Base-by-base conservation (phyloP, 2,888 invertebrate genomes). In the Morpho achilles region DNA sequence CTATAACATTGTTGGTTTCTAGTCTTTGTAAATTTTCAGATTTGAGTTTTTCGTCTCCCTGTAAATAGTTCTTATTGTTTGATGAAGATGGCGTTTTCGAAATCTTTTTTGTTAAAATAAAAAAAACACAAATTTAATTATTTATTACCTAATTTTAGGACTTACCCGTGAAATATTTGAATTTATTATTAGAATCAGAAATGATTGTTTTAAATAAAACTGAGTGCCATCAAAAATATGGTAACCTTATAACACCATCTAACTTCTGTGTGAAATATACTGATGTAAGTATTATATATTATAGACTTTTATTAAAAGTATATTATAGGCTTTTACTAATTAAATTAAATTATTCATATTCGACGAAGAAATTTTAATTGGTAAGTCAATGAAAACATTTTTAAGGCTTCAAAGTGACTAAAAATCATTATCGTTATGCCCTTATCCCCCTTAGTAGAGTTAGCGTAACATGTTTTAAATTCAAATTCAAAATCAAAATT, bases 181-280 rank as follows among this genome's bases (percentile, higher is more conserved):
- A 77, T 59, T 63, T 69, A 9, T 70, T 84, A n/a, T 22, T 84
- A 32, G 63, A 66, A 67, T 66, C 80, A 0, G 69, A 80, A 54
- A 80, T 86, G 81, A 39, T 60, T 6, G 66, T 87, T 5, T 53
- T 79, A 7, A 60, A 71, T 7, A 69, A 57, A 56, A 43, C 50
- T 0, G 72, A 76, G 48, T 87, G 87, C 66, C 16, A 46, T 8
- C 49, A 60, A 9, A n/a, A 48, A 16, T 73, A 75, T 58, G 63
- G 64, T 7, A 32, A 59, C n/a, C 58, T 79, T 2, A 67, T 76
- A 5, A 79, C 80, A 1, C 50, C 69, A 0, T 82, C 84, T 1
- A 84, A 80, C 60, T 87, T 72, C 66, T 87, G 87, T 64, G 85
- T 71, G 10, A 73, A 62, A 68, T 84, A 76, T 62, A 55, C 64